A percentile compares a stretch with the other conserved stretches of the same genome.
These are phyloP conservation scores for Parasteatoda lunata DNA, from an alignment of 2,888 invertebrate genomes.

Conservation along the genomic window DNA sequence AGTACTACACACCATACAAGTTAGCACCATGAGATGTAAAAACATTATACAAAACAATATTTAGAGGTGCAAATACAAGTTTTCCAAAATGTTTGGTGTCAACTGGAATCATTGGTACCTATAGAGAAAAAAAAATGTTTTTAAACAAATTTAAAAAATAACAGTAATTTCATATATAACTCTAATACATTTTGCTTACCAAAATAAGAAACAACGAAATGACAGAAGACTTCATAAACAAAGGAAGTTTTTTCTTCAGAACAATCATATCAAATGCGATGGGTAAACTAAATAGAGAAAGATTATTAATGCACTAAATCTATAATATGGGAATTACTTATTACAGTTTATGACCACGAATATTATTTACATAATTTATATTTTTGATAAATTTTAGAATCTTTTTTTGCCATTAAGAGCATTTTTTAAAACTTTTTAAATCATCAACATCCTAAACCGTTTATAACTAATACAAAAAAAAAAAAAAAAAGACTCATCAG, in stretches of 20 bases:
- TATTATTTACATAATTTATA: too few species aligned
- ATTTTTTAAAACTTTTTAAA: too few species aligned
- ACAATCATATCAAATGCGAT: conserved; percentile 89
- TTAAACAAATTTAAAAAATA: conserved; percentile 16
- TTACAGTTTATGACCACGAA: too few species aligned
- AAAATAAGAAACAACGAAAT: conserved; percentile 83
- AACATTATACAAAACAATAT: conserved; percentile 95
- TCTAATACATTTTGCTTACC: conserved; percentile 74
- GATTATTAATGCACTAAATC: too few species aligned
- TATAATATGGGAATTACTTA: too few species aligned
- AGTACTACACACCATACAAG: conserved; percentile 84
- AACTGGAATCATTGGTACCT: conserved; percentile 84
- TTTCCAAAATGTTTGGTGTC: conserved; percentile 94
- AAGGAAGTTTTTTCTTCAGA: conserved; percentile 79
- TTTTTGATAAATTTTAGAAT: too few species aligned
- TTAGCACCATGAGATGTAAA: conserved; percentile 93
- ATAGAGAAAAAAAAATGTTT: conserved; percentile 59
- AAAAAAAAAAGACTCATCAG: too few species aligned
- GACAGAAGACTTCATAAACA: conserved; percentile 85
- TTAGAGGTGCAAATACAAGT: conserved; percentile 90
- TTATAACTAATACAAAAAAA: too few species aligned
- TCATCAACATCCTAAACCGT: too few species aligned
- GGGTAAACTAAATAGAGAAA: conserved; percentile 78
- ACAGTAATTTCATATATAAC: background rate
- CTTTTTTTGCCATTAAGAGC: too few species aligned